Evolutionary conservation across 2,888 invertebrate genomes (phyloP).

Genomic region (Dryobota labecula): DNA sequence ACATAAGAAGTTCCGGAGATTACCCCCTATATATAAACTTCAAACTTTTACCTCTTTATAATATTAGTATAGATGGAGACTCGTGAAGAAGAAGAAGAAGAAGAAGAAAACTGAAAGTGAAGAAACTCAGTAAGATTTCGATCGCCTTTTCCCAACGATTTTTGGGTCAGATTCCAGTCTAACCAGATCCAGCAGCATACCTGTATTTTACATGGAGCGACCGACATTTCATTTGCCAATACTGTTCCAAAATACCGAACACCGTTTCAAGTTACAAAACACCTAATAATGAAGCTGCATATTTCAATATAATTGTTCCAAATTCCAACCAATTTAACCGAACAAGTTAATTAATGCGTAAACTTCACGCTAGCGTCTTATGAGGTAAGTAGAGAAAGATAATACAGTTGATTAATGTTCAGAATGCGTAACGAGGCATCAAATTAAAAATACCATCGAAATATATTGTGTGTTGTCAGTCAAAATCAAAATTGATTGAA

Average conservation of each 20-base stretch:
- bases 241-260: too few relatives aligned
- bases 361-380: slow-evolving; percentile 35
- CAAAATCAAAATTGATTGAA: slow-evolving; percentile 33
- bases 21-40: too few relatives aligned
- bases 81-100: too few relatives aligned
- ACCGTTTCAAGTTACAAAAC: background rate
- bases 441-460: slow-evolving; percentile 55
- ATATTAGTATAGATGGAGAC: too few relatives aligned
- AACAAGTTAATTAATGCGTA: slow-evolving; percentile 40
- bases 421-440: slow-evolving; percentile 41
- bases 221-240: background rate
- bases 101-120: background rate
- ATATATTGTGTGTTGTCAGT: slow-evolving; percentile 36
- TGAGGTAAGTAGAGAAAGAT: slow-evolving; percentile 19
- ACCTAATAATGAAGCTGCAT: slow-evolving; percentile 10
- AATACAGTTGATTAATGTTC: slow-evolving; percentile 41
- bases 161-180: too few relatives aligned
- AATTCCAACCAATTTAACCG: slow-evolving; percentile 35
- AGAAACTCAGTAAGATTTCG: background rate
- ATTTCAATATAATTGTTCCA: slow-evolving; percentile 37
- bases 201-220: too few relatives aligned
- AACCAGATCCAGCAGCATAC: too few relatives aligned
- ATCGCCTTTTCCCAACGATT: too few relatives aligned
- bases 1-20: too few relatives aligned
- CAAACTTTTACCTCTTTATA: too few relatives aligned